These are phyloP conservation scores for Yponomeuta malinellus DNA, from an alignment of 2,888 invertebrate genomes.

Conservation along the genomic window DNA sequence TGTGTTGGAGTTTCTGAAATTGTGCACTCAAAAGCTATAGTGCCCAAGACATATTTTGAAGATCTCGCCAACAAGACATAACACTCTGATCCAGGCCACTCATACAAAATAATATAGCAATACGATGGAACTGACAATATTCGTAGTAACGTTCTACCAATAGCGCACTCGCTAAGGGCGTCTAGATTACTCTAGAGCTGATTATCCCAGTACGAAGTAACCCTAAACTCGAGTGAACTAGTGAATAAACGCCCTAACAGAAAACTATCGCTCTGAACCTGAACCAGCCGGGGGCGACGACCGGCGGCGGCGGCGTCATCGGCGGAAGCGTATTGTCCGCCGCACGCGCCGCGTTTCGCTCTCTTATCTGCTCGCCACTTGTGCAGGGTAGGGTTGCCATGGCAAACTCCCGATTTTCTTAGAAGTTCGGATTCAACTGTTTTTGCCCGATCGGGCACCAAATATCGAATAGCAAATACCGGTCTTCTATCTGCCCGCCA, in stretches of 20 bases:
- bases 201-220: neutral
- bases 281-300: neutral
- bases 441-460: neutral
- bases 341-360: conserved; percentile 9
- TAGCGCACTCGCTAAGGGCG: no score
- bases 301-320: conserved; percentile 9
- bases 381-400: neutral
- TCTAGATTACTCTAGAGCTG: no score
- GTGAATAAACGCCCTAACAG: neutral
- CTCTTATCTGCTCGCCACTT: conserved; percentile 2
- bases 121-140: no score
- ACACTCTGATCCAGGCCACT: no score
- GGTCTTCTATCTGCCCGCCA: no score
- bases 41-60: no score
- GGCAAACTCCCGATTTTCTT: neutral
- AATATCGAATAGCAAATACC: neutral
- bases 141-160: no score
- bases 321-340: conserved; percentile 12
- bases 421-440: neutral
- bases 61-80: no score
- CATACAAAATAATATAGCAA: no score
- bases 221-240: neutral
- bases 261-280: neutral
- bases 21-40: no score
- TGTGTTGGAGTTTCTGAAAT: no score